These are phyloP conservation scores for Rhimphoctona megacephalus DNA, from an alignment of 2,888 invertebrate genomes.

Conservation along the genomic window DNA sequence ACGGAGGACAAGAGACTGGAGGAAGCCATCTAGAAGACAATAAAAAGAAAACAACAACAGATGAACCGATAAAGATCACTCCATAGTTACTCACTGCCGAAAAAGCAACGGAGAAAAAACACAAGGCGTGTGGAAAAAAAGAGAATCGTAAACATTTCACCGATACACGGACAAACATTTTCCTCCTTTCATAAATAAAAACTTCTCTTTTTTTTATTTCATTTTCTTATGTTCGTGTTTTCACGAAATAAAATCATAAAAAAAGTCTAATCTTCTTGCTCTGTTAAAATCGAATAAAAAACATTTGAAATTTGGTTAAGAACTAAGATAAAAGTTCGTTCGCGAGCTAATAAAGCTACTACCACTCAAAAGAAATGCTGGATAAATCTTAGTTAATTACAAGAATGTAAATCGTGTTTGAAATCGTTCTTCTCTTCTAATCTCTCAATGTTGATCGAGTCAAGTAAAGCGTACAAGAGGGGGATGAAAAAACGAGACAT, in stretches of 20 bases:
- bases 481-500: slow-evolving; percentile 16
- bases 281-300: too few relatives aligned
- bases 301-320: neutral
- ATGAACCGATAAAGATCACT: slow-evolving; percentile 55
- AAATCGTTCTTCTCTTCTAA: neutral
- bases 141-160: neutral
- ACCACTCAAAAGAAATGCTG: neutral
- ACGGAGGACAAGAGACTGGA: slow-evolving; percentile 14
- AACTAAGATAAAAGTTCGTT: neutral
- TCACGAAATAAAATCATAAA: too few relatives aligned
- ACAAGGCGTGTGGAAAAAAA: neutral
- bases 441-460: slow-evolving; percentile 18
- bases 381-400: neutral
- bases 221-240: too few relatives aligned
- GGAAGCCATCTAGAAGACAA: slow-evolving; percentile 22
- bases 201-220: too few relatives aligned
- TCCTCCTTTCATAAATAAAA: neutral
- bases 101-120: neutral
- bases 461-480: neutral
- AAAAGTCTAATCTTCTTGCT: too few relatives aligned
- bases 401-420: neutral
- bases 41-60: slow-evolving; percentile 44
- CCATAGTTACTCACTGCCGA: slow-evolving; percentile 43
- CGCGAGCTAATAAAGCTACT: neutral
- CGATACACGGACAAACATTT: neutral